A percentile compares a stretch with the other conserved stretches of the same genome.
phyloP scores from a whole-genome alignment of 2,797 vertebrate species.

The Hippocampus kuda region DNA sequence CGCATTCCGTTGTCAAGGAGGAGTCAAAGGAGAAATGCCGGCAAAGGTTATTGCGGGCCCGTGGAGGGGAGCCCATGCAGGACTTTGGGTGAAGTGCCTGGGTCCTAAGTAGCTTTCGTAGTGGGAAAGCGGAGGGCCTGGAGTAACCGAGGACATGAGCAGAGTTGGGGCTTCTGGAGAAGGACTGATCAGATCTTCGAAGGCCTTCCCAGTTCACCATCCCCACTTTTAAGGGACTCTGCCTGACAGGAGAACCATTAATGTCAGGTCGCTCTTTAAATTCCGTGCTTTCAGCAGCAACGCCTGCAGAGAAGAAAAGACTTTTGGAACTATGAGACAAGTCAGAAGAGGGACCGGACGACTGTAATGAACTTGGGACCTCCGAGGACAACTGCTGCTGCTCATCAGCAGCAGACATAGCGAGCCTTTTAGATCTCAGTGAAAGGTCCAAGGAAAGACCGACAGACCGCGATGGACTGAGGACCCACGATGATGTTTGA shows the following conservation, averaged over 20 bases:
- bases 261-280: slow-evolving; percentile 5
- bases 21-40: slow-evolving; percentile 39
- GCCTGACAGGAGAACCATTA: slow-evolving; percentile 29
- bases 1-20: background rate
- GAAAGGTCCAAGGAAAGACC: slow-evolving; percentile 13
- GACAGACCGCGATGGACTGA: background rate
- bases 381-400: slow-evolving; percentile 6
- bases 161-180: slow-evolving; percentile 21
- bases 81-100: slow-evolving; percentile 16
- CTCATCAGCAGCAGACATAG: background rate
- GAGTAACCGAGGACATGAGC: slow-evolving; percentile 1
- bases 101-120: slow-evolving; percentile 1
- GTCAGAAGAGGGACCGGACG: slow-evolving; percentile 8
- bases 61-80: slow-evolving; percentile 10
- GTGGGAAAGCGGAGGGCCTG: slow-evolving; percentile 11
- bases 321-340: slow-evolving; percentile 4
- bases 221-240: slow-evolving; percentile 36
- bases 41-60: slow-evolving; percentile 1
- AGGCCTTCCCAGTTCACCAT: slow-evolving; percentile 12
- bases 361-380: background rate
- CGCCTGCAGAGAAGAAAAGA: background rate
- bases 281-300: background rate
- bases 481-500: slow-evolving; percentile 6
- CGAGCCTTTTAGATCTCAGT: slow-evolving; percentile 1
- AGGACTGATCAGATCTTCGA: slow-evolving; percentile 20